These are phyloP conservation scores for Bucco capensis DNA, from an alignment of 2,113 vertebrate genomes.

Conservation along the genomic window DNA sequence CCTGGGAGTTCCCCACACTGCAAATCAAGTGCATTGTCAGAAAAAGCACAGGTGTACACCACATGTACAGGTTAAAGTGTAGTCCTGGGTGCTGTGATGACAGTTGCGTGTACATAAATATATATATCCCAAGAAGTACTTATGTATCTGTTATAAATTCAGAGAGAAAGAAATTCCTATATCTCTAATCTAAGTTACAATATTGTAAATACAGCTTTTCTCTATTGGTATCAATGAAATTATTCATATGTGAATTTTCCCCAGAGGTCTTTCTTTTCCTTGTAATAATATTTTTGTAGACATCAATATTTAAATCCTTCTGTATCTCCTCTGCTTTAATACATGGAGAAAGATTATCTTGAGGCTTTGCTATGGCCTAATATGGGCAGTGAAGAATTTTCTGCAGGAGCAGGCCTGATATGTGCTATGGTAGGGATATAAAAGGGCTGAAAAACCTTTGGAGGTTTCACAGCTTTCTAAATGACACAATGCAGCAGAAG, in stretches of 20 bases:
- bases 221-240: not conserved
- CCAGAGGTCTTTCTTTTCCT: not conserved
- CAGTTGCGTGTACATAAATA: conserved; percentile 30
- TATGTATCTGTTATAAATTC: conserved; percentile 41
- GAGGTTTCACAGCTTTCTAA: not conserved
- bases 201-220: not conserved
- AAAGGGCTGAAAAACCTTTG: not conserved
- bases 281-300: not conserved
- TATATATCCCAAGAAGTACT: not conserved
- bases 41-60: conserved; percentile 54
- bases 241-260: not conserved
- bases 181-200: not conserved
- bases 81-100: conserved; percentile 21
- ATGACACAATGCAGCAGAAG: not conserved
- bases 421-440: not conserved
- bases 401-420: not conserved
- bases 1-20: conserved; percentile 22
- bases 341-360: not conserved
- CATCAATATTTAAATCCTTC: not conserved
- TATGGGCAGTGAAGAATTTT: not conserved
- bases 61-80: conserved; percentile 56
- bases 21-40: conserved; percentile 51
- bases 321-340: not conserved
- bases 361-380: not conserved
- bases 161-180: not conserved